Conservation (phyloP, 2,888 invertebrate species). For the Lithophane socia region DNA sequence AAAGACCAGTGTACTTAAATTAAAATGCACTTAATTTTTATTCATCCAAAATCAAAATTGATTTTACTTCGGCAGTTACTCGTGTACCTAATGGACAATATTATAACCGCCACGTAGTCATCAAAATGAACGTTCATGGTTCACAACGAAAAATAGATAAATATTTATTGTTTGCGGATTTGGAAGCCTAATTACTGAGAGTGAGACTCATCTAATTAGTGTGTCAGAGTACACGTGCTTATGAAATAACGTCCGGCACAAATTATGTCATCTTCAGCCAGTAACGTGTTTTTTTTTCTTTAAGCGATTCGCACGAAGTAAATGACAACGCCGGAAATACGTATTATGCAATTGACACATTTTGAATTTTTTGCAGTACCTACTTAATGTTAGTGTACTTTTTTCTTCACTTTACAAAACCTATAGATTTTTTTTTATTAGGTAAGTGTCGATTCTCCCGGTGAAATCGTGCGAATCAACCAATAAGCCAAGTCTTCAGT, state of each 20-base stretch:
- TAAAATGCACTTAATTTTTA: not conserved
- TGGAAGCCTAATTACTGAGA: not conserved
- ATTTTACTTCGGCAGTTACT: not conserved
- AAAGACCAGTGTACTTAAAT: not conserved
- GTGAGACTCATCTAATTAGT: not conserved
- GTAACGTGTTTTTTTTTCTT: not conserved
- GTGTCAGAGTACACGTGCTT: slow-evolving; percentile 19
- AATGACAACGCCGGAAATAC: no score
- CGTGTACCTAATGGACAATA: slow-evolving; percentile 17
- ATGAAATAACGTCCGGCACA: not conserved
- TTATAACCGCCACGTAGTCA: slow-evolving; percentile 45
- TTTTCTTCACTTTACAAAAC: no score
- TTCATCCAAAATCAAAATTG: not conserved
- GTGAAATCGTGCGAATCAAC: no score
- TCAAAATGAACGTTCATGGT: slow-evolving; percentile 40
- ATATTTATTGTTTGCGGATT: slow-evolving; percentile 12
- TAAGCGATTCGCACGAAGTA: no score
- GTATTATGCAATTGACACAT: no score
- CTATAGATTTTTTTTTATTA: no score
- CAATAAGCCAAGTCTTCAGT: no score
- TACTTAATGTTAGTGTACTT: no score
- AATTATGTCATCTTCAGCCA: slow-evolving; percentile 1
- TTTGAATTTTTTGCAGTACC: no score
- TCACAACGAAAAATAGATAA: slow-evolving; percentile 37
- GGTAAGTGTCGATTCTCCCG: no score